Evolutionary conservation across 2,888 invertebrate genomes (phyloP).

Genomic region (Sphaeridia pumilis): DNA sequence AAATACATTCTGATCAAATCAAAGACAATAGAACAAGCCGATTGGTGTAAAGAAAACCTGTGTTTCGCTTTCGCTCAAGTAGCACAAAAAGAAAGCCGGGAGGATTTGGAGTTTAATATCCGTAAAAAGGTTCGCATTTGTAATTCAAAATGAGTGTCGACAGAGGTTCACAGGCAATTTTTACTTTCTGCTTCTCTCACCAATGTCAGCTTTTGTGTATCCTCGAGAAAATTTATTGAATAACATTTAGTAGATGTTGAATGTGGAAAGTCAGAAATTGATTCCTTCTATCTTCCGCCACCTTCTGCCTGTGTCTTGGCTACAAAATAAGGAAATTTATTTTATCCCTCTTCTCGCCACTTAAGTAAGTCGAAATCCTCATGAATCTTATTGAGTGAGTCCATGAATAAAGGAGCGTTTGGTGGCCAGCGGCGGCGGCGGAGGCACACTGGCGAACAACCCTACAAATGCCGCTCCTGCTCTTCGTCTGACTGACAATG

Average conservation of each 20-base stretch:
- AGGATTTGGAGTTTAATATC: conserved; percentile 20
- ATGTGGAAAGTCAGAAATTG: background rate
- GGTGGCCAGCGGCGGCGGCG: too few relatives aligned
- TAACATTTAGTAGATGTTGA: conserved; percentile 13
- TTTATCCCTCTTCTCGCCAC: too few relatives aligned
- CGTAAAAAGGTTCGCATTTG: conserved; percentile 32
- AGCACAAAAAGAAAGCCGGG: background rate
- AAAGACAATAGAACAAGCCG: too few relatives aligned
- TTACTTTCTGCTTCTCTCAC: too few relatives aligned
- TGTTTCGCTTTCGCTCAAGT: too few relatives aligned
- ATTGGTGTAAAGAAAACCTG: background rate
- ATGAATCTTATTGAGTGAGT: background rate
- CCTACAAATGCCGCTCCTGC: too few relatives aligned
- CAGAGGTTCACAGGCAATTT: too few relatives aligned
- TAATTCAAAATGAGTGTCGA: conserved; percentile 34
- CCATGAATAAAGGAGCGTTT: background rate
- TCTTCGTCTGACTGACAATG: too few relatives aligned
- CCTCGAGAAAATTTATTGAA: conserved; percentile 11
- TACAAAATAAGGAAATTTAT: background rate
- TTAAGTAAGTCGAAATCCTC: background rate
- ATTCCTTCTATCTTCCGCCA: background rate
- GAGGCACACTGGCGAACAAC: too few relatives aligned
- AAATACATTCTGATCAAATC: too few relatives aligned
- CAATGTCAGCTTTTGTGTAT: too few relatives aligned
- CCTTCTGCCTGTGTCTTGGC: background rate